Conservation (phyloP, 2,113 vertebrate genomes). For the Laticauda laticaudata region DNA sequence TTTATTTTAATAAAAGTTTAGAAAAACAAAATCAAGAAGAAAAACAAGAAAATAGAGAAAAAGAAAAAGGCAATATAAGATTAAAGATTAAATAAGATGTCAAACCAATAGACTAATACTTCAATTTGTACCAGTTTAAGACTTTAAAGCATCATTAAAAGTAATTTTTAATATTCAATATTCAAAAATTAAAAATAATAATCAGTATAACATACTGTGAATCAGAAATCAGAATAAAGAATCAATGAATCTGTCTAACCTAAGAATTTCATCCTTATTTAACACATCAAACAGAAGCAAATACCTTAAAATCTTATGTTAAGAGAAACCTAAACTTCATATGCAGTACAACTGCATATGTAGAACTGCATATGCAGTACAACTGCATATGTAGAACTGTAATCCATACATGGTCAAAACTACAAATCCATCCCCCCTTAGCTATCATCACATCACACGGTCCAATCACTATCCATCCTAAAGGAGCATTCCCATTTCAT, state of each 20-base stretch:
- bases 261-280: not conserved
- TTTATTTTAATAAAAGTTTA: not conserved
- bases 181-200: not conserved
- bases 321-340: not conserved
- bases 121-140: not conserved
- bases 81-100: not conserved
- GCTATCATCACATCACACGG: too few relatives aligned
- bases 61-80: not conserved
- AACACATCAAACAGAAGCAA: not conserved
- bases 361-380: not conserved
- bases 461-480: too few relatives aligned
- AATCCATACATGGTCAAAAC: not conserved
- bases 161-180: not conserved
- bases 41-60: not conserved
- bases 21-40: not conserved
- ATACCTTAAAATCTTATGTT: not conserved
- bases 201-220: not conserved
- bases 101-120: not conserved
- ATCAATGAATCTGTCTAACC: not conserved
- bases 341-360: not conserved
- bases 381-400: not conserved
- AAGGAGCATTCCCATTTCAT: too few relatives aligned
- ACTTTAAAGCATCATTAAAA: not conserved
- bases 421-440: too few relatives aligned
- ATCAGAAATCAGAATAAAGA: not conserved